Base-by-base conservation (phyloP, 2,113 vertebrate species). In the Protomyctophum bolini region DNA sequence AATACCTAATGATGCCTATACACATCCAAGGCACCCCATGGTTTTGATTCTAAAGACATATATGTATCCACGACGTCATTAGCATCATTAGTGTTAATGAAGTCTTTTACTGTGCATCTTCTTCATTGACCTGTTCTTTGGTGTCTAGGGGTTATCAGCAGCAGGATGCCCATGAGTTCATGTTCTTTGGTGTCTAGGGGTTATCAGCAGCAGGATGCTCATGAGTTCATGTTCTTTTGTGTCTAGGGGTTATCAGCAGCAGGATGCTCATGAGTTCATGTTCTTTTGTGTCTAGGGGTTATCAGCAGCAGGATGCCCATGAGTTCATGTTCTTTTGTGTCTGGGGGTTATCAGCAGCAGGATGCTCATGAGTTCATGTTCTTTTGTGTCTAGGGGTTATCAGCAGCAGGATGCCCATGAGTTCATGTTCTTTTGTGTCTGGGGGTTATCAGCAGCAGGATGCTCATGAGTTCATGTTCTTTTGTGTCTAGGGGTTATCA, bases 371-470 rank as follows among this genome's bases (percentile, higher is more conserved):
- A 99, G 82, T 99, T 99, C 84, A 97, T 99, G 97, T 21, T 21
- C 1, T 21, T 3, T 41, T 41, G 11, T 75, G 1, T 77, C n/a
- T 74, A 99, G 98, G 91, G 98, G 98, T 2, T 99, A 98, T 81
- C 98, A 99, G 88, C 98, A 99, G 77, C 98, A 99, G 89, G 98
- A 99, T 15, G 97, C 98, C 67, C 98, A 99, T 0, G 97, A 99
- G 82, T 99, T 99, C 84, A 97, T 99, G 97, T 21, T 21, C 1
- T 21, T 3, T 41, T 41, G 11, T 75, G 1, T 77, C n/a, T 74
- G 99, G 98, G 91, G 98, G 98, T 2, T 99, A 98, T 81, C 98
- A 99, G 88, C 98, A 99, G 77, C 98, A 99, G 89, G 98, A 99
- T 15, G 97, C 98, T 66, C 98, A 99, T 0, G 97, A 99, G 82